Conservation (phyloP, 1,140 invertebrate genomes). For the Nylanderia fulva region DNA sequence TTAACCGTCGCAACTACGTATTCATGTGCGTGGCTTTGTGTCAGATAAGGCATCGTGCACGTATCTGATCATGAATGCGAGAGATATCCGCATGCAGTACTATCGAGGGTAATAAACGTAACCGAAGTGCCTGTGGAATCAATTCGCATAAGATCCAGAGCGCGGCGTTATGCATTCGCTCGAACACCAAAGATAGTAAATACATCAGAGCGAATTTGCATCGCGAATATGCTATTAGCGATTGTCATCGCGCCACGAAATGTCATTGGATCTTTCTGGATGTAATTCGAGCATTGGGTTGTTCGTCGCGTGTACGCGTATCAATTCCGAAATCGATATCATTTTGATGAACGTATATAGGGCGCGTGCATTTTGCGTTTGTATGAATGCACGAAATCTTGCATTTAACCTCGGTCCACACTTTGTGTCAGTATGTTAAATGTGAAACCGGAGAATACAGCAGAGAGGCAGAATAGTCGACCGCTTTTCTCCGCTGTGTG, state of each 20-base stretch:
- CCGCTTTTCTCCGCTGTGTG: neutral
- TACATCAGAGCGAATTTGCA: neutral
- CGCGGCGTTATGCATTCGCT: slow-evolving; percentile 23
- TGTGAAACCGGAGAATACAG: neutral
- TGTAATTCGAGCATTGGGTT: slow-evolving; percentile 35
- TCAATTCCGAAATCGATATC: slow-evolving; percentile 37
- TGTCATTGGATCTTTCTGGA: slow-evolving; percentile 40
- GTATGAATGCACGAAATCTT: neutral
- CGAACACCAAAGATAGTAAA: neutral
- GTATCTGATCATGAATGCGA: slow-evolving; percentile 44
- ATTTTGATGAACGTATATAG: slow-evolving; percentile 27
- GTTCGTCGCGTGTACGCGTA: neutral
- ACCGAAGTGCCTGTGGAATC: slow-evolving; percentile 28
- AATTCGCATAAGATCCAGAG: slow-evolving; percentile 40
- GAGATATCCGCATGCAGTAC: slow-evolving; percentile 6
- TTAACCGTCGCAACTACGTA: slow-evolving; percentile 23
- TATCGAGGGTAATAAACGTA: slow-evolving; percentile 52
- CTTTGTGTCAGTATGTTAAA: neutral
- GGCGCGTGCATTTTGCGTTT: neutral
- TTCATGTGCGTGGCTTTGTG: slow-evolving; percentile 20
- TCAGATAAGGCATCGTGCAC: slow-evolving; percentile 28
- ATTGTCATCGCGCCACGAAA: slow-evolving; percentile 27
- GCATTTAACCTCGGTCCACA: neutral
- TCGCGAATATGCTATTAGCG: slow-evolving; percentile 30
- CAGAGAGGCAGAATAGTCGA: slow-evolving; percentile 13